These are phyloP conservation scores for Brienomyrus longianalis DNA, from an alignment of 2,113 vertebrate genomes.

Conservation along the genomic window DNA sequence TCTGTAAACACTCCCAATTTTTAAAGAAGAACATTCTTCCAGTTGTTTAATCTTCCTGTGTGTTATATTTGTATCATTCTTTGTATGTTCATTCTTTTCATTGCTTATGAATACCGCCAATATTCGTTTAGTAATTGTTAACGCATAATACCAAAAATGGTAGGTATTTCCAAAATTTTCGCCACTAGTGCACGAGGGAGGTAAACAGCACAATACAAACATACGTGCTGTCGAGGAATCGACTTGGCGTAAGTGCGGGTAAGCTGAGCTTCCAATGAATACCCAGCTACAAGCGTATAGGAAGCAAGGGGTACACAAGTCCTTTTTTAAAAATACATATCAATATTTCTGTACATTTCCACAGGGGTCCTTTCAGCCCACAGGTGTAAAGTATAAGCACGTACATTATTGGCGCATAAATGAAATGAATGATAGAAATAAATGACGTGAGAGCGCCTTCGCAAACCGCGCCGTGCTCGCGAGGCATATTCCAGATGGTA, in stretches of 20 bases:
- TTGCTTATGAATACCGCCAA: too few species aligned
- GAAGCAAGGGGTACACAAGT: neutral
- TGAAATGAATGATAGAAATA: neutral
- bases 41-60: too few species aligned
- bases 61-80: too few species aligned
- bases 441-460: neutral
- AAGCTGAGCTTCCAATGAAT: neutral
- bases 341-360: neutral
- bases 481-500: constrained; percentile 56
- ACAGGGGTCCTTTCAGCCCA: neutral
- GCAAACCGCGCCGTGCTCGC: neutral
- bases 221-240: neutral
- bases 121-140: too few species aligned
- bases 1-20: too few species aligned
- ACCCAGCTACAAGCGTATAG: neutral
- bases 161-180: too few species aligned
- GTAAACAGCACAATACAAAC: neutral
- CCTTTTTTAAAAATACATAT: neutral
- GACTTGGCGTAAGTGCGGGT: neutral
- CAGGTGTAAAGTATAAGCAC: neutral
- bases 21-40: too few species aligned
- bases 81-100: too few species aligned
- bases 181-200: neutral
- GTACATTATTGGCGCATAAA: neutral
- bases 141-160: too few species aligned